Conservation (phyloP, 2,113 vertebrate genomes). For the Conger conger region DNA sequence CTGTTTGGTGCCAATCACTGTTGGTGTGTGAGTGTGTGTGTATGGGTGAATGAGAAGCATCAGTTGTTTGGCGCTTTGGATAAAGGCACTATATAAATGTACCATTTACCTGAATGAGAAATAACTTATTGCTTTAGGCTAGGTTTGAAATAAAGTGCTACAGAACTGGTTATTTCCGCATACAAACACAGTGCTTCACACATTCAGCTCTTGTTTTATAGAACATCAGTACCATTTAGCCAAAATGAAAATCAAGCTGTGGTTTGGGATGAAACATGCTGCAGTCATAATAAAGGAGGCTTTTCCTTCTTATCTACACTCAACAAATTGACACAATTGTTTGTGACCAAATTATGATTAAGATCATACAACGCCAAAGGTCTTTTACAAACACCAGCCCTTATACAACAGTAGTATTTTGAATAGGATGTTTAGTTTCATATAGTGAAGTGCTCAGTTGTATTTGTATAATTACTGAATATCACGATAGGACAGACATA, state of each 20-base stretch:
- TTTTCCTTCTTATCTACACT: background rate
- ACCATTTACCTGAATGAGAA: background rate
- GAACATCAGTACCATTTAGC: background rate
- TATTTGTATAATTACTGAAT: background rate
- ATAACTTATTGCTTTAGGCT: background rate
- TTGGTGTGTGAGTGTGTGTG: no score
- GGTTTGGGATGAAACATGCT: background rate
- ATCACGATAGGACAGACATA: background rate
- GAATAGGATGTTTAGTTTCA: background rate
- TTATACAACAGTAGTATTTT: background rate
- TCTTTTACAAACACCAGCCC: background rate
- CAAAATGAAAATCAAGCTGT: background rate
- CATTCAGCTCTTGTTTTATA: background rate
- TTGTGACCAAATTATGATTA: background rate
- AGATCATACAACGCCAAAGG: background rate
- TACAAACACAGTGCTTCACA: background rate
- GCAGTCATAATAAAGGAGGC: no score
- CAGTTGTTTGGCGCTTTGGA: no score
- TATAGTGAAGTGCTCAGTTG: background rate
- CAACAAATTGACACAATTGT: background rate
- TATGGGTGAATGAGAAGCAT: no score
- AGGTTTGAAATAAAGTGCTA: background rate
- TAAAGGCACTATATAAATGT: no score
- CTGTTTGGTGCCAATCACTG: no score
- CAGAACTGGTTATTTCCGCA: background rate